Base-by-base conservation (phyloP, 1,140 invertebrate species). In the Zaprionus davidi region DNA sequence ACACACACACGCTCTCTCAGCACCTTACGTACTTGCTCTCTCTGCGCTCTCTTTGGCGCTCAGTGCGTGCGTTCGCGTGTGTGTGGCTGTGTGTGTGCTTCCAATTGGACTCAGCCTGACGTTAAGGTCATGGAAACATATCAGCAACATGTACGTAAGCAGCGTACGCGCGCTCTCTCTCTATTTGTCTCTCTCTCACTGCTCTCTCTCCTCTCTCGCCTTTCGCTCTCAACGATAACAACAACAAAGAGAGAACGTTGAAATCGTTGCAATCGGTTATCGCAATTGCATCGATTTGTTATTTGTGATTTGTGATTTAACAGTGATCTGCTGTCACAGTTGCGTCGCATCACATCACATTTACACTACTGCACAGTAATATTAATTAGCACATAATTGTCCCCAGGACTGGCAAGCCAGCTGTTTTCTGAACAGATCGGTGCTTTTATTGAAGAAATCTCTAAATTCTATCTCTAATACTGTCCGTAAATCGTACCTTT, bases 41-140 rank as follows among this genome's bases (percentile, higher is more conserved):
- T 34, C 13, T 46, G 20, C 15, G n/a, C 41, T 31, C 12, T 13
- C 24, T 24, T 24, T 24, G 5, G 26, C 46, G 46, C 20, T 24
- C 53, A 20, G 41, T 53, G 53, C 51, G 67, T 26, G 59, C 34
- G 59, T 26, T 41, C 44, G 71, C 24, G 63, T 20, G 64, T 55
- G 26, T 56, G 5, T 31, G 51, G 24, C 41, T 66, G 49, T 26
- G 31, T 71, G 69, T 59, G 62, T 51, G 53, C 31, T 41, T 65
- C 24, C 51, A 53, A 62, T 51, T 68, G 41, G 66, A 69, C 38
- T 41, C 63, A 63, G 53, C 72, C 38, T 51, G 51, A 36, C 60
- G 70, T 71, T 81, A 78, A 81, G 79, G 79, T 81, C 79, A 81
- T 81, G 79, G 79, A 78, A 78, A 81, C 79, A 78, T 71, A 78